phyloP scores from a whole-genome alignment of 2,797 vertebrate species.

The Melanotaenia boesemani region DNA sequence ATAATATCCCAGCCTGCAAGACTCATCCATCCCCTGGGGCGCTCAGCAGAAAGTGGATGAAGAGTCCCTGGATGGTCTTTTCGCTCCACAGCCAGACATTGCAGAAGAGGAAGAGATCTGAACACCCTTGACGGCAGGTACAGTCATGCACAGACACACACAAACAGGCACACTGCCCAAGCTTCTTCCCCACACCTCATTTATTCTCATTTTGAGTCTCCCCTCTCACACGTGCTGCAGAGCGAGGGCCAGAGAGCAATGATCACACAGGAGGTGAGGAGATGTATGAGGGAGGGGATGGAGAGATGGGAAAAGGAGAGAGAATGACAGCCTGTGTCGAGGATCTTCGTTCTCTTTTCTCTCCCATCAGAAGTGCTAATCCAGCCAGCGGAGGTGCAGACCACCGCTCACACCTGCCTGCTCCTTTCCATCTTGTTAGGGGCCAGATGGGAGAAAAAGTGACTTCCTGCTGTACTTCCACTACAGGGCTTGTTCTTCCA shows the following conservation, averaged over 20 bases:
- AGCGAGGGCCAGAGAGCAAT: slow-evolving; percentile 68
- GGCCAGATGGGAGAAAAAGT: slow-evolving; percentile 73
- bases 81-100: slow-evolving; percentile 66
- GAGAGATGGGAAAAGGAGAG: slow-evolving; percentile 25
- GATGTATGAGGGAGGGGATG: slow-evolving; percentile 48
- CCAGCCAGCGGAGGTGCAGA: slow-evolving; percentile 64
- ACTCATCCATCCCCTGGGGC: slow-evolving; percentile 81
- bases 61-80: slow-evolving; percentile 80
- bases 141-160: slow-evolving; percentile 33
- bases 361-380: slow-evolving; percentile 79
- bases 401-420: slow-evolving; percentile 68
- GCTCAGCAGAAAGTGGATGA: slow-evolving; percentile 74
- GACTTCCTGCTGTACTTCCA: slow-evolving; percentile 77
- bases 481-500: slow-evolving; percentile 71
- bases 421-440: slow-evolving; percentile 77
- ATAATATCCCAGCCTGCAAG: slow-evolving; percentile 83
- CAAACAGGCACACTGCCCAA: slow-evolving; percentile 54
- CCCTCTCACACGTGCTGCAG: slow-evolving; percentile 55
- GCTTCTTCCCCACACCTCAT: slow-evolving; percentile 71
- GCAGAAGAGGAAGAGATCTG: slow-evolving; percentile 62
- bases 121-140: slow-evolving; percentile 61
- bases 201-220: slow-evolving; percentile 77
- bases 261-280: slow-evolving; percentile 70
- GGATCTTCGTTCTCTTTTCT: slow-evolving; percentile 55
- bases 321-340: slow-evolving; percentile 60